These are phyloP conservation scores for Parnassius glacialis DNA, from an alignment of 2,888 invertebrate genomes.

Conservation along the genomic window DNA sequence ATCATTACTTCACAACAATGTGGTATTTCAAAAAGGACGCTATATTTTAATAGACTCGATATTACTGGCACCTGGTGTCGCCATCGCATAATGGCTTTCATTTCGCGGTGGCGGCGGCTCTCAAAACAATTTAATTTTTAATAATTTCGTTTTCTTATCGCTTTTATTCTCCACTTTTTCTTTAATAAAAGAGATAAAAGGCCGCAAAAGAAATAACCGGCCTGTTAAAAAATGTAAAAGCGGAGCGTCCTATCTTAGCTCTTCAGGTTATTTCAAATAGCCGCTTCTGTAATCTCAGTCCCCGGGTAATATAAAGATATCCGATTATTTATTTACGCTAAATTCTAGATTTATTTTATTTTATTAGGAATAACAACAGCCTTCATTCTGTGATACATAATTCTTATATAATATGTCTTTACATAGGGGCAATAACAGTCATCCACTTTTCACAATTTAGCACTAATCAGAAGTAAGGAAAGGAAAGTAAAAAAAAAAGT, in stretches of 20 bases:
- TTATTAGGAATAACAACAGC: no score
- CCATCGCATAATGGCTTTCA: background rate
- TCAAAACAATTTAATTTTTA: slow-evolving; percentile 1
- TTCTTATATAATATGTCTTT: no score
- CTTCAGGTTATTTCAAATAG: background rate
- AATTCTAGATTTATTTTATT: no score
- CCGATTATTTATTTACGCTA: no score
- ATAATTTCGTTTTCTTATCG: background rate
- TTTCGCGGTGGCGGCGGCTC: no score
- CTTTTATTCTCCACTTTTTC: background rate
- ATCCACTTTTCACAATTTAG: no score
- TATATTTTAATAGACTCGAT: background rate
- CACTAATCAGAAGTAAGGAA: no score
- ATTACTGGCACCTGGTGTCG: background rate
- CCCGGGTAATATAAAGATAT: background rate
- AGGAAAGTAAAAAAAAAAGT: no score
- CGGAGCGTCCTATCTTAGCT: background rate
- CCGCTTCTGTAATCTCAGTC: background rate
- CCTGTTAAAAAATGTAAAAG: background rate
- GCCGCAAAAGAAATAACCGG: background rate
- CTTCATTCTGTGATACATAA: no score
- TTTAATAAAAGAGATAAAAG: slow-evolving; percentile 2
- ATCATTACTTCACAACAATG: no score
- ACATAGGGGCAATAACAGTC: no score
- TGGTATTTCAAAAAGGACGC: background rate